A percentile compares a stretch with the other conserved stretches of the same genome.
phyloP scores from a whole-genome alignment of 2,113 vertebrate genomes.

The Perca fluviatilis region DNA sequence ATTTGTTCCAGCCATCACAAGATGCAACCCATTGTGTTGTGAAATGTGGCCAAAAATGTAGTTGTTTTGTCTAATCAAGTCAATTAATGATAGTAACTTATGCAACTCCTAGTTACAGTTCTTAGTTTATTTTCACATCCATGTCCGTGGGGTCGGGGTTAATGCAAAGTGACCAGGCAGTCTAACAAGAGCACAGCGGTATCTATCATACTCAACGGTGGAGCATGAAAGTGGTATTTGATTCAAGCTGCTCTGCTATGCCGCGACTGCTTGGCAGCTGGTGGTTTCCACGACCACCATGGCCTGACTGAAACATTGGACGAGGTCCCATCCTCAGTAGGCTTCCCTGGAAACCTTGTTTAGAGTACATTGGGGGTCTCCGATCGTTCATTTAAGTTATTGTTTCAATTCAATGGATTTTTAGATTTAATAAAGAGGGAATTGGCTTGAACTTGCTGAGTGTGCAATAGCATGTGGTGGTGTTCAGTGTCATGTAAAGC shows the following conservation, averaged over 20 bases:
- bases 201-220: conserved; percentile 20
- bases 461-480: not conserved
- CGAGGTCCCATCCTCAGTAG: not conserved
- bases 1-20: not conserved
- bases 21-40: not conserved
- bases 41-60: not conserved
- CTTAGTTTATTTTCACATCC: not conserved
- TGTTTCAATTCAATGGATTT: not conserved
- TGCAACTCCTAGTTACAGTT: not conserved
- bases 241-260: conserved; percentile 53
- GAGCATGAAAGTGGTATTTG: conserved; percentile 35
- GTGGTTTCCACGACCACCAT: conserved; percentile 9
- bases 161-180: conserved; percentile 20
- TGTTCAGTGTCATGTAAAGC: conserved; percentile 5
- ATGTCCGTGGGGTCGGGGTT: not conserved
- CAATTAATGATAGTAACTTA: not conserved
- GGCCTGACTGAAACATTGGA: not conserved
- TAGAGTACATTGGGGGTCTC: not conserved
- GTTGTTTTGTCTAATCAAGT: not conserved
- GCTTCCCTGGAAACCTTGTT: conserved; percentile 1
- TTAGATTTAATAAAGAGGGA: not conserved
- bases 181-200: conserved; percentile 37
- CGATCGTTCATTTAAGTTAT: not conserved
- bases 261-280: conserved; percentile 45
- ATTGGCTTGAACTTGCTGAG: not conserved